Conservation (phyloP, 2,888 invertebrate genomes). For the Dicyrtoma fusca region DNA sequence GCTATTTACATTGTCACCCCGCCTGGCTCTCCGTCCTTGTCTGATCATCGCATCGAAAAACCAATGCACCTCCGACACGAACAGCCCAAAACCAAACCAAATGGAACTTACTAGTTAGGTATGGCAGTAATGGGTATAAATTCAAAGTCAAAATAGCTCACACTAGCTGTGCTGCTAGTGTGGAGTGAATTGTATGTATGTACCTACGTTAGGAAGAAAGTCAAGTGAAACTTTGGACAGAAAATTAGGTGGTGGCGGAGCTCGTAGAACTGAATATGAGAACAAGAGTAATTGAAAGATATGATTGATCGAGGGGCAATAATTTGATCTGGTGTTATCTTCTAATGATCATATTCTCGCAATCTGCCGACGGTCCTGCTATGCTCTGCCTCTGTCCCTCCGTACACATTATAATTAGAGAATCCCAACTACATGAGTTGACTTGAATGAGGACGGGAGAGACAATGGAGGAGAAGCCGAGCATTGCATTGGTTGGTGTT, state of each 20-base stretch:
- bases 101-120: no score
- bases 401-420: neutral
- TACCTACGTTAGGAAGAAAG: no score
- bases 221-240: neutral
- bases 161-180: no score
- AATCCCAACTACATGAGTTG: neutral
- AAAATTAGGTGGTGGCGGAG: slow-evolving; percentile 21
- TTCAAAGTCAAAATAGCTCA: no score
- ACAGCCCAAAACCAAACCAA: no score
- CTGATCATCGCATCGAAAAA: no score
- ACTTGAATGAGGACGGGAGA: neutral
- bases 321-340: no score
- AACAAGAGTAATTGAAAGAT: slow-evolving; percentile 34
- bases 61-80: no score
- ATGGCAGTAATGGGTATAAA: no score
- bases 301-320: slow-evolving; percentile 31
- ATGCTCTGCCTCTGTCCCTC: neutral
- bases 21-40: no score
- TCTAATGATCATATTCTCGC: slow-evolving; percentile 8
- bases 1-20: no score
- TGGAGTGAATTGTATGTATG: no score
- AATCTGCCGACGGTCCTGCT: neutral
- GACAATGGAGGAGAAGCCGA: neutral
- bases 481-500: neutral
- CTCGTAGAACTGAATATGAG: neutral